Evolutionary conservation across 2,113 vertebrate genomes (phyloP).

Genomic region (Ceyx margarethae): DNA sequence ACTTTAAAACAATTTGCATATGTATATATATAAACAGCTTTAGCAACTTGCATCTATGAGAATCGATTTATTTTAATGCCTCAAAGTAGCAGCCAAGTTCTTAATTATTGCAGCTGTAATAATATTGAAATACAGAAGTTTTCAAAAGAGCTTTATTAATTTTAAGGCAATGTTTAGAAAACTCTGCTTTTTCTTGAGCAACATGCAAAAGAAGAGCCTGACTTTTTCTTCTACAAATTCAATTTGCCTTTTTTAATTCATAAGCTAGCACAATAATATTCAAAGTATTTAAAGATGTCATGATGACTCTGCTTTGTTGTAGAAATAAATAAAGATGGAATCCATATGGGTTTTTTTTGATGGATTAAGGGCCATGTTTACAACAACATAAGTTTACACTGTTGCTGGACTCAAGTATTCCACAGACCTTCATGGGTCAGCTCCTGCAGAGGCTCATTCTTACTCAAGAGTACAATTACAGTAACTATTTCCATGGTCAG

Average conservation of each 20-base stretch:
- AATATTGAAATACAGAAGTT: constrained; percentile 4
- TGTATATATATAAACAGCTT: not conserved
- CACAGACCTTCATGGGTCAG: constrained; percentile 53
- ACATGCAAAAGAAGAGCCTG: not conserved
- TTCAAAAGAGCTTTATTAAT: constrained; percentile 33
- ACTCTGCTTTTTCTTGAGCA: constrained; percentile 1
- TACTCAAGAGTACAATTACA: constrained; percentile 51
- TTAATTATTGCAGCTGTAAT: constrained; percentile 23
- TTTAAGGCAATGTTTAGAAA: constrained; percentile 30
- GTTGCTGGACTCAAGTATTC: constrained; percentile 52
- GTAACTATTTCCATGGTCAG: constrained; percentile 21
- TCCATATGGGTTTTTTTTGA: constrained; percentile 56
- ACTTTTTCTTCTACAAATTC: not conserved
- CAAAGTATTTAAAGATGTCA: constrained; percentile 65
- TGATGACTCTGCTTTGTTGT: constrained; percentile 38
- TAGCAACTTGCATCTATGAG: not conserved
- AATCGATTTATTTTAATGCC: not conserved
- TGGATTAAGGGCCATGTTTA: constrained; percentile 64
- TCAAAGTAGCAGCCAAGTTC: constrained; percentile 1
- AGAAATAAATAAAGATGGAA: constrained; percentile 64
- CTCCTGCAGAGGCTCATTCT: constrained; percentile 52
- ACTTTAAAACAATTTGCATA: constrained; percentile 11
- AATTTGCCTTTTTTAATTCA: constrained; percentile 43
- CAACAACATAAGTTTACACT: constrained; percentile 67
- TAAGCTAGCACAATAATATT: constrained; percentile 45